These are phyloP conservation scores for Panthera uncia DNA, from an alignment of 2,113 vertebrate species.

Conservation along the genomic window DNA sequence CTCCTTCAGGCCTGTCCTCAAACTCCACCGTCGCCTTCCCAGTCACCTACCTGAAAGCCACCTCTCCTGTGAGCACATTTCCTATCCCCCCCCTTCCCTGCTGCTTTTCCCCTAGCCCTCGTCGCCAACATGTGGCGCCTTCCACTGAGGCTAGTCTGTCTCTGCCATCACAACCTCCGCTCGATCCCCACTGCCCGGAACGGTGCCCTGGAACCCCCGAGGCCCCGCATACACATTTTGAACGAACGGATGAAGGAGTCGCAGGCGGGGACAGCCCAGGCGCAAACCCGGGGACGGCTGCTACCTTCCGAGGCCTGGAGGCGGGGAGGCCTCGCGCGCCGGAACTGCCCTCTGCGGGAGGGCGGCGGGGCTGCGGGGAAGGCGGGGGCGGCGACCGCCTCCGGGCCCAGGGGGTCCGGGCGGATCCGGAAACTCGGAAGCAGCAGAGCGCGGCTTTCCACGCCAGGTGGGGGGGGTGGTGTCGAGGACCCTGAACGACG, in stretches of 20 bases:
- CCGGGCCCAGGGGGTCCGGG: neutral
- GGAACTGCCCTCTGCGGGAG: neutral
- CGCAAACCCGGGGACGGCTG: neutral
- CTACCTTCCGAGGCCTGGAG: neutral
- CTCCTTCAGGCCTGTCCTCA: neutral
- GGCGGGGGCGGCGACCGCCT: neutral
- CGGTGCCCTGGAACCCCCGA: neutral
- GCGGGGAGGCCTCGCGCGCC: neutral
- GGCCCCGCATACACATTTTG: neutral
- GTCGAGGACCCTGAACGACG: neutral
- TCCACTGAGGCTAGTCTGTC: neutral
- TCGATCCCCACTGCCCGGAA: neutral
- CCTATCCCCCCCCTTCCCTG: neutral
- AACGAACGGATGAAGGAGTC: neutral
- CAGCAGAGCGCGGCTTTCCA: neutral
- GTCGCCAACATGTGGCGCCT: neutral
- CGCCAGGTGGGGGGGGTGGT: neutral
- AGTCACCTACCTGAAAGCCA: neutral
- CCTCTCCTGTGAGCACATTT: neutral
- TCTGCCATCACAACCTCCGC: neutral
- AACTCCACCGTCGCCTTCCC: neutral
- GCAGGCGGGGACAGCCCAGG: neutral
- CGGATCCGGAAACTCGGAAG: neutral
- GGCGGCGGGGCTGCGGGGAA: no score
- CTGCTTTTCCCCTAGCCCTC: no score